A percentile compares a stretch with the other conserved stretches of the same genome.
These are phyloP conservation scores for Drosophila funebris DNA, from an alignment of 1,140 invertebrate genomes.

Conservation along the genomic window DNA sequence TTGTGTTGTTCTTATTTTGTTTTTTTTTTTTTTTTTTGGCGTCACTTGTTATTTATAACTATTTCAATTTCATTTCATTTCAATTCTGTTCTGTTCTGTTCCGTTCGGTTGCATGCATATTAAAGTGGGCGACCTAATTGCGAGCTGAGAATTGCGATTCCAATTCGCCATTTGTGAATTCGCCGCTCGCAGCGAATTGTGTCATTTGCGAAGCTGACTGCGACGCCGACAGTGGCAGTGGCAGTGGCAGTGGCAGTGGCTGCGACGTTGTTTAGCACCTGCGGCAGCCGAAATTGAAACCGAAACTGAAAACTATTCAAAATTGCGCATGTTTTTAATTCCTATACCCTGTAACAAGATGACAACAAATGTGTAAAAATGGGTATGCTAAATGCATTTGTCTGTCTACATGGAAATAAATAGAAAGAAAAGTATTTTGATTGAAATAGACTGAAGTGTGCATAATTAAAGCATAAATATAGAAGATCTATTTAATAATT, in stretches of 20 bases:
- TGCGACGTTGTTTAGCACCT: conserved; percentile 45
- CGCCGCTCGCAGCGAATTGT: conserved; percentile 51
- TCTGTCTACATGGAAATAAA: too few relatives aligned
- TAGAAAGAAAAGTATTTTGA: too few relatives aligned
- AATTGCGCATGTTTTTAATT: conserved; percentile 14
- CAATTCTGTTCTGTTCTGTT: conserved; percentile 34
- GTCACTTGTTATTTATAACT: conserved; percentile 56
- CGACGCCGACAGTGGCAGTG: background rate
- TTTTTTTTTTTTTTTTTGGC: conserved; percentile 28
- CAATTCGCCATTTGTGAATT: conserved; percentile 33
- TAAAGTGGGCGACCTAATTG: conserved; percentile 74
- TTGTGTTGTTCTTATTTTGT: background rate
- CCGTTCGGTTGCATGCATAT: conserved; percentile 61
- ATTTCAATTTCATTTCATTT: conserved; percentile 53
- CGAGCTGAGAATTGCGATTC: conserved; percentile 50
- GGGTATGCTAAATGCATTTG: too few relatives aligned
- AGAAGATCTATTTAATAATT: too few relatives aligned
- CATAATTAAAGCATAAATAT: too few relatives aligned
- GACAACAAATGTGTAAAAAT: background rate
- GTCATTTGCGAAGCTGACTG: conserved; percentile 42
- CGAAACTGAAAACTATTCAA: conserved; percentile 20
- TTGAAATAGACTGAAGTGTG: too few relatives aligned
- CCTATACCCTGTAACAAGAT: conserved; percentile 13
- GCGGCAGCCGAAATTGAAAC: conserved; percentile 33
- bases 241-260: background rate